These are phyloP conservation scores for Caenorhabditis imperialis DNA, from an alignment of 2,888 invertebrate genomes.

Conservation along the genomic window DNA sequence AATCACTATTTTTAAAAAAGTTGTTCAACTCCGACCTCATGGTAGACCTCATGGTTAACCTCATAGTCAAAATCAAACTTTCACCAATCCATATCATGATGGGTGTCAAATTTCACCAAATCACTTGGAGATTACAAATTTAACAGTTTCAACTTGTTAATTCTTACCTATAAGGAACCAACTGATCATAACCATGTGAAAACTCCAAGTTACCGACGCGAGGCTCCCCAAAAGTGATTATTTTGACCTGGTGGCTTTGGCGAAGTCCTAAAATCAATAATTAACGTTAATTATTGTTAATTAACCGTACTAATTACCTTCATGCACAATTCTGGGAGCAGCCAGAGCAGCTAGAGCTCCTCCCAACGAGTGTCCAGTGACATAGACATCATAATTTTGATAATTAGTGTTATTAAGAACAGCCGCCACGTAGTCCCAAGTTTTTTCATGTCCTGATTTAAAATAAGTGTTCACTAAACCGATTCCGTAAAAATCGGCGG, in stretches of 20 bases:
- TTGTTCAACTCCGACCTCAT: no score
- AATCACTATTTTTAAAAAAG: no score
- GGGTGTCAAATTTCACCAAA: no score
- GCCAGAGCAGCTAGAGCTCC: conserved; percentile 62
- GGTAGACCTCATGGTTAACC: no score
- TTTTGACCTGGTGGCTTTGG: conserved; percentile 60
- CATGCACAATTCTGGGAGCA: conserved; percentile 39
- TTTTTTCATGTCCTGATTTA: conserved; percentile 63
- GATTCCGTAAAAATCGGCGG: conserved; percentile 69
- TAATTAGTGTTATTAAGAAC: conserved; percentile 61
- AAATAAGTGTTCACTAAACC: conserved; percentile 74
- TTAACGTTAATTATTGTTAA: not conserved
- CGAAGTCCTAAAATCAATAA: conserved; percentile 50
- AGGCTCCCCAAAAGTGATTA: conserved; percentile 75
- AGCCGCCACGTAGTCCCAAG: conserved; percentile 66
- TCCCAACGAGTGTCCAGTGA: conserved; percentile 76
- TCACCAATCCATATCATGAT: no score
- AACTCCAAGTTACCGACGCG: conserved; percentile 70
- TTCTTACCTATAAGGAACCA: conserved; percentile 67
- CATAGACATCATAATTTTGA: conserved; percentile 68
- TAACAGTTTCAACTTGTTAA: not conserved
- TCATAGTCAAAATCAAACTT: no score
- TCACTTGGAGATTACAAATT: no score
- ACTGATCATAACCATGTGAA: conserved; percentile 64
- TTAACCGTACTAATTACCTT: conserved; percentile 22